Conservation (phyloP, 2,888 invertebrate species). For the Synanthedon tipuliformis region DNA sequence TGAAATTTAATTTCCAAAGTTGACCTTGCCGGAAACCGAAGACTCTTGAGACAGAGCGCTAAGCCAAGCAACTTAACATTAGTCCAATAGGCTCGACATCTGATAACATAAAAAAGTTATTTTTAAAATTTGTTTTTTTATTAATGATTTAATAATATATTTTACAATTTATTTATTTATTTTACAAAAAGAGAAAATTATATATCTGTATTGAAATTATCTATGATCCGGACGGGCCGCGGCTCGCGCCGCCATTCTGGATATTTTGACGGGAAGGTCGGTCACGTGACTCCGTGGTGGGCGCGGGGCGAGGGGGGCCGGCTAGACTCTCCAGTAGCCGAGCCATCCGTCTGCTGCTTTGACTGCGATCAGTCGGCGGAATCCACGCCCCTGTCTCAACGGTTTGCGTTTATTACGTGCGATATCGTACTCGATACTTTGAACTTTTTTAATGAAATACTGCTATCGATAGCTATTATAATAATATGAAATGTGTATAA, state of each 20-base stretch:
- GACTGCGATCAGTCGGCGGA: slow-evolving; percentile 60
- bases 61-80: too few species aligned
- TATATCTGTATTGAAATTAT: slow-evolving; percentile 11
- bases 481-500: slow-evolving; percentile 4
- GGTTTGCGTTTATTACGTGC: slow-evolving; percentile 31
- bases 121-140: too few species aligned
- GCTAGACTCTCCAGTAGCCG: slow-evolving; percentile 76
- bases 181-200: not conserved
- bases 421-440: slow-evolving; percentile 13
- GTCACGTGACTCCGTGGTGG: slow-evolving; percentile 76
- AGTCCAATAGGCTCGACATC: too few species aligned
- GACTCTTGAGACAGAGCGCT: too few species aligned
- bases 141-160: too few species aligned
- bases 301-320: slow-evolving; percentile 42
- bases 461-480: not conserved
- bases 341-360: slow-evolving; percentile 69
- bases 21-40: too few species aligned
- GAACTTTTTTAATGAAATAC: not conserved
- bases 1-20: too few species aligned
- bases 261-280: slow-evolving; percentile 89
- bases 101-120: too few species aligned
- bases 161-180: not conserved
- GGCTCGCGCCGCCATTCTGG: slow-evolving; percentile 69
- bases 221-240: slow-evolving; percentile 39
- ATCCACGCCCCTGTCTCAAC: slow-evolving; percentile 55